A percentile compares a stretch with the other conserved stretches of the same genome.
Conservation (phyloP, 2,888 invertebrate genomes). For the Oasisia sp. region DNA sequence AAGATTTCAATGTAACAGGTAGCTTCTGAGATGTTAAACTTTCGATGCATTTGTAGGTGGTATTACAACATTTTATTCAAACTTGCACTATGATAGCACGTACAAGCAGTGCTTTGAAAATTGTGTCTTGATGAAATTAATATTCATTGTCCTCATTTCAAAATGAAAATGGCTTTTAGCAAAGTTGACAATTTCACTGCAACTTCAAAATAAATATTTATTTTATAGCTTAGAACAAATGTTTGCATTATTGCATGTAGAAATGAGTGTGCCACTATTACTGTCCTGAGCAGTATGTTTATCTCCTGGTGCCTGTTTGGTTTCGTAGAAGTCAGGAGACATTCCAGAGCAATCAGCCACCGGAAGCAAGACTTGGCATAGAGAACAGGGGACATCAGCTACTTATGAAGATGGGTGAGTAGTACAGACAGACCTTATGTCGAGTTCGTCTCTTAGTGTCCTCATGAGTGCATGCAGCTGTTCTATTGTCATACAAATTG, state of each 20-base stretch:
- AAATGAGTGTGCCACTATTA: neutral
- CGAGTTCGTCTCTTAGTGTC: too few species aligned
- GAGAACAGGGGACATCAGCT: slow-evolving; percentile 97
- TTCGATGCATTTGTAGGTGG: too few species aligned
- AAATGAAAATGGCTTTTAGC: neutral
- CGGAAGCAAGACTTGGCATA: slow-evolving; percentile 71
- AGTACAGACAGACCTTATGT: too few species aligned
- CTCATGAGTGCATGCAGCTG: slow-evolving; percentile 92
- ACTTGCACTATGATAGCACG: too few species aligned
- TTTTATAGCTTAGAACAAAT: neutral
- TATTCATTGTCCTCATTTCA: too few species aligned
- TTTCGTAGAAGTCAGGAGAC: slow-evolving; percentile 34
- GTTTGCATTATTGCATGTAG: neutral
- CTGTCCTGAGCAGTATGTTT: neutral
- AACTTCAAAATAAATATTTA: neutral
- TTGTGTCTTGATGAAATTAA: too few species aligned
- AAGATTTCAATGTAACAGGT: too few species aligned
- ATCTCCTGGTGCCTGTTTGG: neutral
- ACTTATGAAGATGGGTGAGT: slow-evolving; percentile 88
- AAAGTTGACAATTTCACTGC: neutral
- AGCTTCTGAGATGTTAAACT: too few species aligned
- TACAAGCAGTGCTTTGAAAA: too few species aligned
- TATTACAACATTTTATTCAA: too few species aligned
- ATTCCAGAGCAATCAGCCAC: slow-evolving; percentile 24
- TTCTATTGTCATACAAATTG: slow-evolving; percentile 91